phyloP scores from a whole-genome alignment of 2,888 invertebrate species.

The Volucella inanis region DNA sequence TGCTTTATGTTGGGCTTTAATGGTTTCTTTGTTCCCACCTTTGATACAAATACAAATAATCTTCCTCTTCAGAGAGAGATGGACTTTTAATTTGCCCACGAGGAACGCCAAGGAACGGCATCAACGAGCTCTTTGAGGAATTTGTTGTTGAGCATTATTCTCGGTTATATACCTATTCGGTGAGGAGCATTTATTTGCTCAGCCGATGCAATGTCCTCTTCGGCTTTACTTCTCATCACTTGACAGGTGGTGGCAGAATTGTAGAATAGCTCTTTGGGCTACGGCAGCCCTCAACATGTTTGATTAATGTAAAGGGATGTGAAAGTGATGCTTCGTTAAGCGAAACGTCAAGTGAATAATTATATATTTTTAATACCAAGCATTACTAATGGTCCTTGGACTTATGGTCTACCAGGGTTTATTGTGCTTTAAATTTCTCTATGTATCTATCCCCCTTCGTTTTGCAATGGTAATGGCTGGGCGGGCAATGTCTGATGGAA shows the following conservation, averaged over 20 bases:
- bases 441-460: background rate
- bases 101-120: background rate
- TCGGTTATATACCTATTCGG: constrained; percentile 4
- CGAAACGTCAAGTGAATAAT: constrained; percentile 68
- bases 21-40: constrained; percentile 33
- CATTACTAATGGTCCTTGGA: background rate
- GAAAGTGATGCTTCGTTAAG: constrained; percentile 67
- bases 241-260: constrained; percentile 4
- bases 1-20: constrained; percentile 40
- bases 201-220: constrained; percentile 56
- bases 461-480: background rate
- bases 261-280: background rate
- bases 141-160: constrained; percentile 2
- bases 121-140: constrained; percentile 40
- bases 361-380: constrained; percentile 47
- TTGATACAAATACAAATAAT: background rate
- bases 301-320: constrained; percentile 62
- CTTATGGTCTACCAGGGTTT: too few species aligned
- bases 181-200: constrained; percentile 28
- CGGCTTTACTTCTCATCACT: constrained; percentile 44
- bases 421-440: background rate
- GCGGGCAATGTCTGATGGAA: constrained; percentile 12
- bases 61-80: background rate
- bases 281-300: constrained; percentile 26
- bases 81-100: constrained; percentile 42